A percentile compares a stretch with the other conserved stretches of the same genome.
Evolutionary conservation across 1,140 invertebrate species (phyloP).

Genomic region (Macrobrachium rosenbergii): DNA sequence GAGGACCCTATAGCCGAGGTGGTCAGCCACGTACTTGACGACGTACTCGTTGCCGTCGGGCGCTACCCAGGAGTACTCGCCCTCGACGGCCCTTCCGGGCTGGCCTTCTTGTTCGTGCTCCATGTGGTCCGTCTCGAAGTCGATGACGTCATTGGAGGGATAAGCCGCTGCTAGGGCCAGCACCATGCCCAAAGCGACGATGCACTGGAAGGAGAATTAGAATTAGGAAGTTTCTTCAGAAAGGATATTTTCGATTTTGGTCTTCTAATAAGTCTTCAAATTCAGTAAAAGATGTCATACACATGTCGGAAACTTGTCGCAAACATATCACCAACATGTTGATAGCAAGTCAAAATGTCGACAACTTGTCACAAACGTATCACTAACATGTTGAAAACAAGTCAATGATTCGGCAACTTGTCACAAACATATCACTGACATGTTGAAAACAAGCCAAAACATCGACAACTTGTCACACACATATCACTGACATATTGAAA

Average conservation of each 20-base stretch:
- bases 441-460: too few relatives aligned
- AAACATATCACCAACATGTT: too few relatives aligned
- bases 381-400: too few relatives aligned
- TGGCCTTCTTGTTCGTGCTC: constrained; percentile 27
- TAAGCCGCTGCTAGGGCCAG: constrained; percentile 38
- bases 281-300: too few relatives aligned
- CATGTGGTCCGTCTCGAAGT: constrained; percentile 53
- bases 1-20: constrained; percentile 26
- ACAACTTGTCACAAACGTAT: too few relatives aligned
- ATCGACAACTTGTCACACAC: too few relatives aligned
- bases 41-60: constrained; percentile 44
- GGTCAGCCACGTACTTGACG: constrained; percentile 53
- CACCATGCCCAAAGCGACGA: constrained; percentile 33
- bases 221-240: neutral
- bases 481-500: too few relatives aligned
- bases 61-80: constrained; percentile 47
- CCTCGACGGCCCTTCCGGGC: constrained; percentile 36
- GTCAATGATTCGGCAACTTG: too few relatives aligned
- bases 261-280: neutral
- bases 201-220: constrained; percentile 2
- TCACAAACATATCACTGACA: too few relatives aligned
- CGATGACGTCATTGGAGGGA: constrained; percentile 48
- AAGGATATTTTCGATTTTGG: neutral
- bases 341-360: too few relatives aligned
- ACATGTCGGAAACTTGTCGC: too few relatives aligned